Conservation (phyloP, 1,140 invertebrate genomes). For the Dreissena rostriformis region DNA sequence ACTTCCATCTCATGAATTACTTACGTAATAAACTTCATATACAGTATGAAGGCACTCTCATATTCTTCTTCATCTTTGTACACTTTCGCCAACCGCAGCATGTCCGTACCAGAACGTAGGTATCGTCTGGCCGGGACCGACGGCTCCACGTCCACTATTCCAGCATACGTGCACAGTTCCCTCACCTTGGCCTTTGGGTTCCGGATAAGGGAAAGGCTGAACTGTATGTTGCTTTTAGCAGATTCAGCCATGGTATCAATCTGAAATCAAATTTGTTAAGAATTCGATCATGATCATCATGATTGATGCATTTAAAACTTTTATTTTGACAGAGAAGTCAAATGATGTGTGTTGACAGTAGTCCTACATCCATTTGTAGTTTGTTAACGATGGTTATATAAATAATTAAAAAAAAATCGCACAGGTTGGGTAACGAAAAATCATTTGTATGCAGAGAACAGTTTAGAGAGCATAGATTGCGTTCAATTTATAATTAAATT, state of each 20-base stretch:
- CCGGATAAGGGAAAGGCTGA: conserved; percentile 66
- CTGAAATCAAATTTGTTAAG: too few species aligned
- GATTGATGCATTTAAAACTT: too few species aligned
- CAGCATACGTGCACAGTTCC: conserved; percentile 86
- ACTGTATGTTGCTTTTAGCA: conserved; percentile 33
- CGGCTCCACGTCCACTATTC: conserved; percentile 88
- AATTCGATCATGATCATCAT: too few species aligned
- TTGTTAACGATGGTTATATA: too few species aligned
- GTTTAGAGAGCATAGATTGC: neutral
- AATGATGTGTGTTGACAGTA: too few species aligned
- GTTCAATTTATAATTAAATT: too few species aligned
- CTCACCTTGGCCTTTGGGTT: conserved; percentile 86
- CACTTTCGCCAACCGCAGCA: conserved; percentile 94
- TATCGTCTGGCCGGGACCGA: conserved; percentile 86
- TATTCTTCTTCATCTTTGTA: conserved; percentile 92
- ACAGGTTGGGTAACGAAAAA: neutral
- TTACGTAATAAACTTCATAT: conserved; percentile 95
- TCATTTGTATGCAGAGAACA: neutral
- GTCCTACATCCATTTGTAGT: too few species aligned
- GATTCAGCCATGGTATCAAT: conserved; percentile 28
- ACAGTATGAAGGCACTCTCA: conserved; percentile 94
- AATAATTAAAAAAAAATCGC: too few species aligned
- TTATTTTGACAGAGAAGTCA: too few species aligned
- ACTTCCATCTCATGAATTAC: conserved; percentile 56
- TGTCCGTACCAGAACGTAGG: conserved; percentile 90